A percentile compares a stretch with the other conserved stretches of the same genome.
Conservation (phyloP, 2,888 invertebrate genomes). For the Drosophila atroscutellata region DNA sequence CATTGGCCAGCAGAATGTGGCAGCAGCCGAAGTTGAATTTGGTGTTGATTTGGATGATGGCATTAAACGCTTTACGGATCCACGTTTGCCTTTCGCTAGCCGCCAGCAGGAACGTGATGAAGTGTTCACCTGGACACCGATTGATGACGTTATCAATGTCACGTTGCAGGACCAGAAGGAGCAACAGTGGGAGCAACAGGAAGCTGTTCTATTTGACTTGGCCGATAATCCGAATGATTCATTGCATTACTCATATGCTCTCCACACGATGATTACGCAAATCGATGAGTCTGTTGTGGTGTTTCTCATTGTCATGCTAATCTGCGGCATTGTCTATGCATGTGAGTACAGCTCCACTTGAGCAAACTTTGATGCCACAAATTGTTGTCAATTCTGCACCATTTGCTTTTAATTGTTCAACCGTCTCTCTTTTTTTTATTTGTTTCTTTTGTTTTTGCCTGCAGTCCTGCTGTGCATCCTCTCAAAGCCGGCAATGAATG, state of each 20-base stretch:
- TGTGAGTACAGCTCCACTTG: constrained; percentile 85
- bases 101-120: constrained; percentile 58
- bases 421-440: neutral
- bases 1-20: constrained; percentile 40
- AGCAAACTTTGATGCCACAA: constrained; percentile 10
- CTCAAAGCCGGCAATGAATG: constrained; percentile 94
- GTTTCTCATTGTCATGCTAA: constrained; percentile 84
- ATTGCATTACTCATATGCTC: constrained; percentile 56
- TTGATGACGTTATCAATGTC: constrained; percentile 12
- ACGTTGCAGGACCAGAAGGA: constrained; percentile 10
- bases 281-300: constrained; percentile 83
- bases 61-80: constrained; percentile 63
- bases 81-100: constrained; percentile 26
- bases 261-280: constrained; percentile 61
- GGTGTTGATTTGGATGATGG: constrained; percentile 33
- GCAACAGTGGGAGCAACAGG: neutral
- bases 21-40: constrained; percentile 7
- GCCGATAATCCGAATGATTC: constrained; percentile 78
- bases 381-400: constrained; percentile 14
- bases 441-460: neutral
- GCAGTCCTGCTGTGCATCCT: constrained; percentile 90
- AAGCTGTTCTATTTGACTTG: constrained; percentile 30
- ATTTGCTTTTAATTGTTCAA: constrained; percentile 17
- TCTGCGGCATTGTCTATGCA: constrained; percentile 86
- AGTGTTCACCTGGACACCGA: constrained; percentile 45